Base-by-base conservation (phyloP, 2,797 vertebrate genomes). In the Muraenolepis orangiensis region DNA sequence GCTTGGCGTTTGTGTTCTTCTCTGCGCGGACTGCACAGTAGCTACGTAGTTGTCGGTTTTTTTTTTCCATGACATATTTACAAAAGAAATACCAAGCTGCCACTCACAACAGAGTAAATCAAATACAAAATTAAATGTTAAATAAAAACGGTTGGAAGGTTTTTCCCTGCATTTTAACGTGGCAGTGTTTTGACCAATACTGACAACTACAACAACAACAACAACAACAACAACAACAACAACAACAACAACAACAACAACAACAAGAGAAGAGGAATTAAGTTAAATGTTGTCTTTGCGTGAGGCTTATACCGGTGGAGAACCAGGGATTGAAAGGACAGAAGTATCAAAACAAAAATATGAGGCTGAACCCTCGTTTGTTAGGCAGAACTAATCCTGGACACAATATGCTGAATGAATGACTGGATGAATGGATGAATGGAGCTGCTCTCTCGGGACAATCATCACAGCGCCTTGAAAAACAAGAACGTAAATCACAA, bases 181-280 rank as follows among this genome's bases (percentile, higher is more conserved):
- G 93, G 94, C 93, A 94, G 93, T 94, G 93, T 92, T 86, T 81
- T 92, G 93, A 94, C 91, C 89, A 91, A 92, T 90, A 91, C 87
- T 88, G 81, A 66, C n/a, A n/a, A n/a, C n/a, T n/a, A n/a, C n/a
- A n/a, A n/a, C n/a, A n/a, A n/a, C n/a, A n/a, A n/a, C n/a, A n/a
- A n/a, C n/a, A n/a, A n/a, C n/a, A n/a, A n/a, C n/a, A n/a, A n/a
- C n/a, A n/a, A n/a, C n/a, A n/a, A n/a, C n/a, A n/a, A n/a, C n/a
- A n/a, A n/a, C n/a, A n/a, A n/a, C n/a, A n/a, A n/a, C n/a, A n/a
- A n/a, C n/a, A n/a, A n/a, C n/a, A n/a, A n/a, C n/a, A n/a, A n/a
- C n/a, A n/a, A n/a, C n/a, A n/a, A 28, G 13, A 26, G 1, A 30
- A 30, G 78, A 81, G 74, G 61, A 81, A 78, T 28, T 30, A 70